Base-by-base conservation (phyloP, 1,140 invertebrate genomes). In the Galleria mellonella region DNA sequence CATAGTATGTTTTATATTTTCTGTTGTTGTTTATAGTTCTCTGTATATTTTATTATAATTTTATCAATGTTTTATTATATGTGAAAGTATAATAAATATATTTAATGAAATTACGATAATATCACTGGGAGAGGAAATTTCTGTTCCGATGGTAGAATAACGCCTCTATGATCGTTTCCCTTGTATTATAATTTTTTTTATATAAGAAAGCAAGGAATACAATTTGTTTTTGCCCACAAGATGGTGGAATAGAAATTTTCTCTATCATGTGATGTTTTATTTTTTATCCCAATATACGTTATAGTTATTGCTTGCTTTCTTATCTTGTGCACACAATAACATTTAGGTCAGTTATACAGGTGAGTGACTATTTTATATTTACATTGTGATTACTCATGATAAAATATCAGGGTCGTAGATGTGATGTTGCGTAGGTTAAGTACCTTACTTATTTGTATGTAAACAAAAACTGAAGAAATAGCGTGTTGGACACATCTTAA, bases 241-340 rank as follows among this genome's bases (percentile, higher is more conserved):
- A 56, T 38, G 43, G 74, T 82, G 84, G 85, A 87, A 87, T 87
- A 82, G 83, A 87, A 86, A 78, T 87, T 87, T 87, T 87, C 83
- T 82, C 76, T 64, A 53, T 55, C 55, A 51, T 64, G 73, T 86
- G 79, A 73, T 75, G 57, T 62, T 72, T 65, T 69, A 53, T 56
- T 13, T 47, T 56, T 41, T 55, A 46, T 64, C 51, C 47, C 54
- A 55, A 23, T 23, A 6, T 23, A 23, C 17, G 6, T 23, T 2
- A 23, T 23, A 3, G 40, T 71, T 76, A 78, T 79, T 83, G 44
- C 82, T 83, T 85, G 82, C 82, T 85, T 85, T 83, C 82, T 85
- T 85, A 85, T 83, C 78, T 66, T 47, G 51, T 69, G 59, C 66
- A 73, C 51, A 81, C 55, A 72, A 58, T 35, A 61, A 56, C 63